Evolutionary conservation across 2,888 invertebrate genomes (phyloP).

Genomic region (Lamellibrachia columna): DNA sequence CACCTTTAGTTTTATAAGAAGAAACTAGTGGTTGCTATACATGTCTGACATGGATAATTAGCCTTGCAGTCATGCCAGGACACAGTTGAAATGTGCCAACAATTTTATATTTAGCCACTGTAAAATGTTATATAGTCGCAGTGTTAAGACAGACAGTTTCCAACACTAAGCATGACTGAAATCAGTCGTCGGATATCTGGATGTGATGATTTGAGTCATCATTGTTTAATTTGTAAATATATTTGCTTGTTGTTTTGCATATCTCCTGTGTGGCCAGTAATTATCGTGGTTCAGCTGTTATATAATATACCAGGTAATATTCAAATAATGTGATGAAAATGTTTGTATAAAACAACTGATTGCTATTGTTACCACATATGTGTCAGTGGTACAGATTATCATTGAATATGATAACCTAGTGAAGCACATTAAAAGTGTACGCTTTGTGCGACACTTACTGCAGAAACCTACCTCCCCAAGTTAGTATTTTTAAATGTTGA

Average conservation of each 20-base stretch:
- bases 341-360: background rate
- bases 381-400: background rate
- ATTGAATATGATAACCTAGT: background rate
- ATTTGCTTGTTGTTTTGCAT: background rate
- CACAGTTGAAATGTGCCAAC: background rate
- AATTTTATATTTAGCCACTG: background rate
- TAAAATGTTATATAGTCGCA: background rate
- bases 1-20: too few relatives aligned
- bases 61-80: background rate
- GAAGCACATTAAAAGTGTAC: background rate
- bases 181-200: background rate
- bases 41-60: background rate
- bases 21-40: background rate
- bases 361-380: background rate
- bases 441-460: background rate
- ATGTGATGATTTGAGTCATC: background rate
- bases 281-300: background rate
- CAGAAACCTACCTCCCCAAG: background rate
- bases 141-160: background rate
- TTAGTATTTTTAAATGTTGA: too few relatives aligned
- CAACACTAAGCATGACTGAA: background rate
- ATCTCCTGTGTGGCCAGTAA: background rate
- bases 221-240: conserved; percentile 4
- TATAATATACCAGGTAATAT: background rate
- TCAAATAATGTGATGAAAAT: background rate